Conservation (phyloP, 64 coral and sea anemone species). For the Catalaphyllia jardinei region DNA sequence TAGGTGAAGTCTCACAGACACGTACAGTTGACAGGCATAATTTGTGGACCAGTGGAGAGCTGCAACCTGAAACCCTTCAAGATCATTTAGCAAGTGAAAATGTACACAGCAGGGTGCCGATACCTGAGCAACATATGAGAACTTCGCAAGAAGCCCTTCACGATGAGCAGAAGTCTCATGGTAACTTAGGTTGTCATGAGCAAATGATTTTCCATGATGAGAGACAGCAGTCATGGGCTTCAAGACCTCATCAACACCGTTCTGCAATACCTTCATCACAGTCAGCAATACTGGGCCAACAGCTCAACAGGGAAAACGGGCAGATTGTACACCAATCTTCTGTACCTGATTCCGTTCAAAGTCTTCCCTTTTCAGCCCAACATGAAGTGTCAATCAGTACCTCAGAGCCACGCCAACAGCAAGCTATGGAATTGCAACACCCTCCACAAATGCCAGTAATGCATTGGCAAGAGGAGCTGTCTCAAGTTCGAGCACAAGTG, state of each 20-base stretch:
- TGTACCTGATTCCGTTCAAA: conserved; percentile 11
- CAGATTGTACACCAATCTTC: neutral
- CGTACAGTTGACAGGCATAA: neutral
- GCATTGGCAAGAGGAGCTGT: conserved; percentile 43
- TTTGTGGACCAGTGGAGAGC: conserved; percentile 12
- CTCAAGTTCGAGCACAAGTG: conserved; percentile 43
- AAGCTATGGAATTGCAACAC: conserved; percentile 15
- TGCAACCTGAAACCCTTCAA: conserved; percentile 3
- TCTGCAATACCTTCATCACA: conserved; percentile 9
- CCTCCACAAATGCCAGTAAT: conserved; percentile 27
- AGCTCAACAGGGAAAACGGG: neutral
- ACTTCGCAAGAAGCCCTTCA: neutral
- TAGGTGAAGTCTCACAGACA: neutral
- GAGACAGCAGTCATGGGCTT: conserved; percentile 12
- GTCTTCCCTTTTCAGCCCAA: conserved; percentile 10
- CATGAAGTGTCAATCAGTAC: neutral
- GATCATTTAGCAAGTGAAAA: neutral
- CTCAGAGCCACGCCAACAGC: conserved; percentile 1
- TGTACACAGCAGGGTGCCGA: neutral
- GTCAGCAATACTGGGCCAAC: neutral
- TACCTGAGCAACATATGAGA: conserved; percentile 12
- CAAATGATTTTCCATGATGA: conserved; percentile 10
- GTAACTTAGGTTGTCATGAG: neutral
- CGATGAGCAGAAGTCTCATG: neutral
- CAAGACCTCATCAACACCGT: neutral